Base-by-base conservation (phyloP, 2,113 vertebrate genomes). In the Phoenicopterus ruber region DNA sequence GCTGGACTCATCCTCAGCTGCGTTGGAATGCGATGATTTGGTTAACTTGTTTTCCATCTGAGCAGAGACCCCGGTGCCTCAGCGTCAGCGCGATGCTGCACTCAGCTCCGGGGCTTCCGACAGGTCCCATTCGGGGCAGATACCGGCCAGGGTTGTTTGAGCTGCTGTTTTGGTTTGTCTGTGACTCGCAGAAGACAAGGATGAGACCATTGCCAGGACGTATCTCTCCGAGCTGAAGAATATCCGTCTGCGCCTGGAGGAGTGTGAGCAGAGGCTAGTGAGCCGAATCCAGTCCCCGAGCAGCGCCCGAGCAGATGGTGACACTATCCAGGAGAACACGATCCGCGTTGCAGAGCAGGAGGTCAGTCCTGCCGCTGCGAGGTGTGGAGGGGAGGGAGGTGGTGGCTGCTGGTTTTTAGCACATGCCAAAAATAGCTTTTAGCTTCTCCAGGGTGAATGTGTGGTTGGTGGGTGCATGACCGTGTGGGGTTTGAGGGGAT, bases 141-240 rank as follows among this genome's bases (percentile, higher is more conserved):
- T 3, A 2, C 24, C 1, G 1, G 0, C 66, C 2, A 2, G 18
- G 2, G 54, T n/a, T 52, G 57, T 42, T 50, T 94, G 82, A 85
- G 77, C 82, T 55, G 83, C 65, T 82, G 42, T 72, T 86, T 89
- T 2, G 85, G 21, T 78, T 96, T 94, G 17, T 88, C 8, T 86
- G 8, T 93, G 26, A 17, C 55, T 82, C 49, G 42, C 98, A 99
- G 99, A 98, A 94, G 99, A 99, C 97, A 99, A 99, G 97, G 99
- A 99, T 13, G 99, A 99, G 98, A 99, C 98, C 0, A 81, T 98
- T 3, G 99, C 99, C 85, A 99, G 98, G 71, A 98, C 98, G 0
- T 99, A 98, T 50, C 98, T 99, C 88, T 99, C 99, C 0, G 99
- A 99, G 97, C 98, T 99, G 76, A 98, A 98, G 96, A 98, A 98